Conservation (phyloP, 2,888 invertebrate species). For the Xanthia togata region DNA sequence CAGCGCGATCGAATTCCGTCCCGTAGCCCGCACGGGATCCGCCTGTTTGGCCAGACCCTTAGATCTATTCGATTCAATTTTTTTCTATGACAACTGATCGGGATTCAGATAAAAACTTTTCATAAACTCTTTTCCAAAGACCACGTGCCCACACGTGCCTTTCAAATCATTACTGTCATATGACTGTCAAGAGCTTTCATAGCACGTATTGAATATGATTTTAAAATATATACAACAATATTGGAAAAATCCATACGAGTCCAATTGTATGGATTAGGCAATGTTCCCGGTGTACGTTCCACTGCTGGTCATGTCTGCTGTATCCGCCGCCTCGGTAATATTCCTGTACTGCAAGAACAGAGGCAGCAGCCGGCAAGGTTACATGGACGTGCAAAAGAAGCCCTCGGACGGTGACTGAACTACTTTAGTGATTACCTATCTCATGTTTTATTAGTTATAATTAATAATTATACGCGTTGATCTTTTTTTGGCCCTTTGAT, state of each 20-base stretch:
- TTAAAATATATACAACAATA: constrained; percentile 38
- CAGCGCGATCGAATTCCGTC: not conserved
- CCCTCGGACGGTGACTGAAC: constrained; percentile 73
- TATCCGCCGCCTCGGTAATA: constrained; percentile 82
- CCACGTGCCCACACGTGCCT: too few relatives aligned
- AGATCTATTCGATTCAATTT: not conserved
- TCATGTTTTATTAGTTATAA: constrained; percentile 52
- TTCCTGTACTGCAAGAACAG: constrained; percentile 83
- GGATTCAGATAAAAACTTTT: constrained; percentile 30
- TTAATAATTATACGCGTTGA: constrained; percentile 58
- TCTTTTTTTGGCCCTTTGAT: constrained; percentile 43
- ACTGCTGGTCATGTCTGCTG: constrained; percentile 81
- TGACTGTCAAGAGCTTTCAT: constrained; percentile 42
- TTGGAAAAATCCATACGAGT: constrained; percentile 20
- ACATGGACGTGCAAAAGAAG: constrained; percentile 84
- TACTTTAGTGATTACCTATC: constrained; percentile 54
- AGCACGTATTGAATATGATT: constrained; percentile 53
- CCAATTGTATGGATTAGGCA: constrained; percentile 62
- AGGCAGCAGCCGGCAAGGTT: constrained; percentile 78
- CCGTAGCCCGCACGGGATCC: too few relatives aligned
- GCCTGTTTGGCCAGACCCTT: not conserved
- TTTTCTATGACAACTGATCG: not conserved
- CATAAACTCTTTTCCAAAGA: constrained; percentile 2
- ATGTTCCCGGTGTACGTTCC: constrained; percentile 78
- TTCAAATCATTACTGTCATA: constrained; percentile 33